These are phyloP conservation scores for Pantala flavescens DNA, from an alignment of 1,140 invertebrate species.

Conservation along the genomic window DNA sequence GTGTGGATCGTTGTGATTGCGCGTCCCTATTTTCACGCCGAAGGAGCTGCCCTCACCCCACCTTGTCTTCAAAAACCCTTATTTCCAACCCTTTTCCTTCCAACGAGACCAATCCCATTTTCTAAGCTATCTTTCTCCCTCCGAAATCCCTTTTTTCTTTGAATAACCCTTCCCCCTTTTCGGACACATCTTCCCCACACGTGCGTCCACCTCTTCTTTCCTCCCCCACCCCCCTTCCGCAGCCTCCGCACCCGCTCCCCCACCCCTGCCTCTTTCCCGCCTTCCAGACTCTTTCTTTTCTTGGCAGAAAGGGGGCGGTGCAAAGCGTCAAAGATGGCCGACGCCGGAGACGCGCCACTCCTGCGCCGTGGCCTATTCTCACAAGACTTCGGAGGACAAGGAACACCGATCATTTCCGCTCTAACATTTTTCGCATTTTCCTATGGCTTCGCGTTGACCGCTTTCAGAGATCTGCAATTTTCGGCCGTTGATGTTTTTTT, in stretches of 20 bases:
- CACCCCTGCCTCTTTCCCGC: not conserved
- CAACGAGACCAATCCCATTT: not conserved
- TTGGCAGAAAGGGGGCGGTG: not conserved
- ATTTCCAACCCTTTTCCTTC: not conserved
- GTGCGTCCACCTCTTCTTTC: not conserved
- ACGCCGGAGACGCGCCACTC: not conserved
- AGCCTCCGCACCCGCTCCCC: not conserved
- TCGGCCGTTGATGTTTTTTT: too few species aligned
- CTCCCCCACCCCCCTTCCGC: not conserved
- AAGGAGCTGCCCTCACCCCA: not conserved
- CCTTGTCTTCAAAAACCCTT: not conserved
- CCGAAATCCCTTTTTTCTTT: not conserved
- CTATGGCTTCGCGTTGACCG: too few species aligned
- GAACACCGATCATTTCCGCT: too few species aligned
- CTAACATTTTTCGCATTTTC: too few species aligned
- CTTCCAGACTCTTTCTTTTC: slow-evolving; percentile 9
- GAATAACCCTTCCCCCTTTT: not conserved
- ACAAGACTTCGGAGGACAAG: too few species aligned
- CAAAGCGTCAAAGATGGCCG: slow-evolving; percentile 5
- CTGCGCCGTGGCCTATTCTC: not conserved
- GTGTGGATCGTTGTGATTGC: not conserved
- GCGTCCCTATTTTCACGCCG: not conserved
- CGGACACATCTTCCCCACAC: not conserved
- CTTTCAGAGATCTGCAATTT: too few species aligned
- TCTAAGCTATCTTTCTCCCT: not conserved